These are phyloP conservation scores for Diarsia mendica DNA, from an alignment of 2,888 invertebrate species.

Conservation along the genomic window DNA sequence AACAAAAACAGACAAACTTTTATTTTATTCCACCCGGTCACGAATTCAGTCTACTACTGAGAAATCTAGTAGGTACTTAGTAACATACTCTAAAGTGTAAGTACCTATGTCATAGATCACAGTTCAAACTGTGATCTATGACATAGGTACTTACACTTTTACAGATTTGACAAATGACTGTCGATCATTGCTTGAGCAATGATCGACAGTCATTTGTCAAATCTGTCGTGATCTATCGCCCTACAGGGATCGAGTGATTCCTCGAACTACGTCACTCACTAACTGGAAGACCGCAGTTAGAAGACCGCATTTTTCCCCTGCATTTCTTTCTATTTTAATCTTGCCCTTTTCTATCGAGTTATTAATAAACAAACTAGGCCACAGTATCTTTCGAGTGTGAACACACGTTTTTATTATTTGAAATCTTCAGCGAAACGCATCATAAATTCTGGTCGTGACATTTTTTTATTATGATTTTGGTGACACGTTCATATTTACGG, in stretches of 20 bases:
- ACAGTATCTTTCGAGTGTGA: conserved; percentile 21
- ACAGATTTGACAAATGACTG: too few relatives aligned
- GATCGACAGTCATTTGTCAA: conserved; percentile 46
- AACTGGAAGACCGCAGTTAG: conserved; percentile 12
- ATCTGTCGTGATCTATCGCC: conserved; percentile 33
- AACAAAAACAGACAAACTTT: too few relatives aligned
- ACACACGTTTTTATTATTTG: conserved; percentile 20
- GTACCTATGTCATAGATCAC: too few relatives aligned
- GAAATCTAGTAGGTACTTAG: background rate
- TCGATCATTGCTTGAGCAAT: conserved; percentile 7
- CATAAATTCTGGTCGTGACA: conserved; percentile 1
- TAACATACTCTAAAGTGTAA: conserved; percentile 28
- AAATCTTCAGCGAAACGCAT: background rate
- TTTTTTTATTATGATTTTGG: conserved; percentile 19
- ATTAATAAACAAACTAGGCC: conserved; percentile 51
- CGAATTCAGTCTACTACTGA: too few relatives aligned
- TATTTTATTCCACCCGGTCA: too few relatives aligned
- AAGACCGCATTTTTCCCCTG: conserved; percentile 17
- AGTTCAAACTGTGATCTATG: too few relatives aligned
- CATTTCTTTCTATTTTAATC: conserved; percentile 52
- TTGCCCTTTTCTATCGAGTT: conserved; percentile 45
- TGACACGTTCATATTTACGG: conserved; percentile 23
- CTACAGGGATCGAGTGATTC: conserved; percentile 1
- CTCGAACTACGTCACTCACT: conserved; percentile 4
- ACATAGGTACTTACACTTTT: too few relatives aligned